Evolutionary conservation across 2,888 invertebrate genomes (phyloP).

Genomic region (Acronicta leporina): DNA sequence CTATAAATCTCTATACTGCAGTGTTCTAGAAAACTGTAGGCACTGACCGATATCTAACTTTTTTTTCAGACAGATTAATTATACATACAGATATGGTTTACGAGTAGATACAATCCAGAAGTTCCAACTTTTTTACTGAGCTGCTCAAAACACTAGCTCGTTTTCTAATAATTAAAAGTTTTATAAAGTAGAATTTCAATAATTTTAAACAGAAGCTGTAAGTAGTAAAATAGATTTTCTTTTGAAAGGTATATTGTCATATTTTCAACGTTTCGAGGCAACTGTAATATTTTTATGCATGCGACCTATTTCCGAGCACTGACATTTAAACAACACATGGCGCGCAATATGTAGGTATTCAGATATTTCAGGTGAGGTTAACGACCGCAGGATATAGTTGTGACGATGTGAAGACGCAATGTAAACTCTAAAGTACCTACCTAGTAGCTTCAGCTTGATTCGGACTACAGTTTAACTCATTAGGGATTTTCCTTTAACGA

Average conservation of each 20-base stretch:
- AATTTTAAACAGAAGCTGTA: slow-evolving; percentile 17
- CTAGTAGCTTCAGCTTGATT: slow-evolving; percentile 10
- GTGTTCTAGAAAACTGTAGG: slow-evolving; percentile 10
- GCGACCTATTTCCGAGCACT: slow-evolving; percentile 62
- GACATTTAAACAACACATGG: slow-evolving; percentile 64
- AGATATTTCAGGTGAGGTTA: slow-evolving; percentile 65
- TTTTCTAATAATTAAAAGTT: slow-evolving; percentile 18
- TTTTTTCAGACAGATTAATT: not conserved
- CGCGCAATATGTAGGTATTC: slow-evolving; percentile 61
- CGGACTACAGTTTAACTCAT: too few species aligned
- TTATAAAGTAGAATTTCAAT: slow-evolving; percentile 25
- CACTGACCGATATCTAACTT: not conserved
- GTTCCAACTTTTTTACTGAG: not conserved
- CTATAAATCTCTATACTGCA: slow-evolving; percentile 14
- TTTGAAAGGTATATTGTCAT: slow-evolving; percentile 15
- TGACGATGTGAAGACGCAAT: slow-evolving; percentile 32
- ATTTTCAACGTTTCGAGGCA: slow-evolving; percentile 42
- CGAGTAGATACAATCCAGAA: not conserved
- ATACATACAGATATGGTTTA: not conserved
- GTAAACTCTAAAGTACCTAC: too few species aligned
- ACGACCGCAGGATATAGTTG: slow-evolving; percentile 47
- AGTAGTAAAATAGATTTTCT: slow-evolving; percentile 26
- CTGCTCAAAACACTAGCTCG: not conserved
- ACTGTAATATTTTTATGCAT: slow-evolving; percentile 56
- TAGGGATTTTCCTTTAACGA: too few species aligned